Evolutionary conservation across 2,797 vertebrate species (phyloP).

Genomic region (Erithacus rubecula): DNA sequence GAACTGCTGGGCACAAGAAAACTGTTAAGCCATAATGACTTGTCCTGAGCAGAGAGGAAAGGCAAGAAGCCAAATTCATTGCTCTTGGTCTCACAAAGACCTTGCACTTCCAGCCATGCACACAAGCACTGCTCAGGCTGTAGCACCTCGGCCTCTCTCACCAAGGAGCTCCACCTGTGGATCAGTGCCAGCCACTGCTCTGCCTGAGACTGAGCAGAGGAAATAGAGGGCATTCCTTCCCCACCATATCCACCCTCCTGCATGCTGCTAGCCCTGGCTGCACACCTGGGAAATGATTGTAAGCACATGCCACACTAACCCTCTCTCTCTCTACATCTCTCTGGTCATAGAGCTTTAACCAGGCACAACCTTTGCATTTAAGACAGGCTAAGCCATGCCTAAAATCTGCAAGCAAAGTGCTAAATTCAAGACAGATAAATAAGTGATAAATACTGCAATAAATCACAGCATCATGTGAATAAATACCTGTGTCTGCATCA

Average conservation of each 20-base stretch:
- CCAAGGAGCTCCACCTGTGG: not conserved
- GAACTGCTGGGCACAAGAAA: not conserved
- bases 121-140: not conserved
- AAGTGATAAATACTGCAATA: not conserved
- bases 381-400: not conserved
- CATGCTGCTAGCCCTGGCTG: not conserved
- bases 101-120: rapidly evolving
- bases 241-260: rapidly evolving
- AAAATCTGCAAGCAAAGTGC: not conserved
- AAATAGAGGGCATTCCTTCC: not conserved
- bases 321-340: not conserved
- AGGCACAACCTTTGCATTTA: not conserved
- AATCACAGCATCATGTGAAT: not conserved
- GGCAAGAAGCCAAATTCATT: not conserved
- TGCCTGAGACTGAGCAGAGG: not conserved
- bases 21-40: not conserved
- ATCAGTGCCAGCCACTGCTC: not conserved
- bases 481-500: not conserved
- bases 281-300: not conserved
- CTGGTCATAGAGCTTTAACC: not conserved
- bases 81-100: not conserved
- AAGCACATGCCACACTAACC: not conserved
- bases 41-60: not conserved
- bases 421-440: not conserved
- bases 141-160: rapidly evolving